Evolutionary conservation across 2,888 invertebrate species (phyloP).

Genomic region (Hyles lineata): DNA sequence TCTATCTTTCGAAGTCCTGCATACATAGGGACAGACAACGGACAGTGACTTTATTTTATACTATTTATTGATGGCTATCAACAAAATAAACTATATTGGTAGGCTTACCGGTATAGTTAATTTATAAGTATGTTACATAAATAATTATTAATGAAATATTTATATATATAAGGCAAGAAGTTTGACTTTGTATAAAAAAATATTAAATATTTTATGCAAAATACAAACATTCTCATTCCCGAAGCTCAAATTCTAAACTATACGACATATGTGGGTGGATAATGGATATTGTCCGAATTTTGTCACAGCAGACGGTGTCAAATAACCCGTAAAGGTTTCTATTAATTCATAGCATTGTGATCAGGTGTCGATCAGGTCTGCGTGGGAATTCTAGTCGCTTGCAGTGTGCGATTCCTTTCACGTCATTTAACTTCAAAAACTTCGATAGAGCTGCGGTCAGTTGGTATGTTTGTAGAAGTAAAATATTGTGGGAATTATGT

Average conservation of each 20-base stretch:
- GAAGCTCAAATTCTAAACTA: not conserved
- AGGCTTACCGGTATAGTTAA: too few relatives aligned
- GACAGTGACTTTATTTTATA: too few relatives aligned
- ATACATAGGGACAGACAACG: too few relatives aligned
- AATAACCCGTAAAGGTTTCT: conserved; percentile 48
- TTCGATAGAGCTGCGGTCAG: not conserved
- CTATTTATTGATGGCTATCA: too few relatives aligned
- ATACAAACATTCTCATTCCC: not conserved
- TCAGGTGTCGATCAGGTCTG: conserved; percentile 35
- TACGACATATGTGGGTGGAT: not conserved
- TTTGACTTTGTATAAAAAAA: too few relatives aligned
- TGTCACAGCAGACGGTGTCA: not conserved
- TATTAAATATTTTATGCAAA: too few relatives aligned
- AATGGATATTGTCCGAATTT: not conserved
- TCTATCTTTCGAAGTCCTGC: too few relatives aligned
- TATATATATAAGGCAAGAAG: too few relatives aligned
- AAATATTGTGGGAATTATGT: conserved; percentile 1
- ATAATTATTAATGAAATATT: too few relatives aligned
- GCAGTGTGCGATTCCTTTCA: conserved; percentile 30
- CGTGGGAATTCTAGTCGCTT: conserved; percentile 40
- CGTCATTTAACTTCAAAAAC: conserved; percentile 36
- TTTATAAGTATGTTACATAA: too few relatives aligned
- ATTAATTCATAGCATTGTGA: conserved; percentile 39
- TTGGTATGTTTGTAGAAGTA: not conserved
- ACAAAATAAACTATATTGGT: too few relatives aligned